phyloP scores from a whole-genome alignment of 2,888 invertebrate species.

The Parnassius mnemosyne region DNA sequence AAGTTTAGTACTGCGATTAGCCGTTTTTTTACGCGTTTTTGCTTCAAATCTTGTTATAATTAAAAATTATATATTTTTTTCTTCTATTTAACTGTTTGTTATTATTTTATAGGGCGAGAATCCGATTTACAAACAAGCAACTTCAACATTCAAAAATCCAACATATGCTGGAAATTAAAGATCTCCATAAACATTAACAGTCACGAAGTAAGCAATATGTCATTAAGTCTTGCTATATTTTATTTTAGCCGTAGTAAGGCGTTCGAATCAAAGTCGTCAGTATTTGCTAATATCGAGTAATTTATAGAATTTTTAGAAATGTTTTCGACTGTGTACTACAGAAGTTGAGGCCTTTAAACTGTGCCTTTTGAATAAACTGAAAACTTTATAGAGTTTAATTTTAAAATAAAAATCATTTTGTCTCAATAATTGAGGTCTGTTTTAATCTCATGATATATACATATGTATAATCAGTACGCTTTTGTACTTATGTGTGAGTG shows the following conservation, averaged over 20 bases:
- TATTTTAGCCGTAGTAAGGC: conserved; percentile 22
- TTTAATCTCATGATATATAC: conserved; percentile 53
- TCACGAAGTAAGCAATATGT: conserved; percentile 2
- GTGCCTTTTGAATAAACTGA: conserved; percentile 49
- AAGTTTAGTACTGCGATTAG: no score
- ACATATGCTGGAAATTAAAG: conserved; percentile 92
- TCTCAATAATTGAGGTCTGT: conserved; percentile 42
- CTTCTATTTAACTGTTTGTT: conserved; percentile 5
- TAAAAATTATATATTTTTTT: no score
- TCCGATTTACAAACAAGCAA: conserved; percentile 99
- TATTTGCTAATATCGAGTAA: conserved; percentile 34
- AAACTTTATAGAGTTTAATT: conserved; percentile 1
- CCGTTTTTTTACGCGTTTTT: no score
- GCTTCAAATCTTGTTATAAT: no score
- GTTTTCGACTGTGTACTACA: conserved; percentile 27
- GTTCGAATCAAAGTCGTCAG: conserved; percentile 35
- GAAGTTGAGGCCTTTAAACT: conserved; percentile 49
- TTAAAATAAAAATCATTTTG: conserved; percentile 13
- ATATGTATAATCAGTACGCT: conserved; percentile 43
- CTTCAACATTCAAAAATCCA: conserved; percentile 99
- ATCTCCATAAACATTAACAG: conserved; percentile 17
- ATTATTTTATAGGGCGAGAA: conserved; percentile 91
- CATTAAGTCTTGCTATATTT: conserved; percentile 1
- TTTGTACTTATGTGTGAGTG: conserved; percentile 68
- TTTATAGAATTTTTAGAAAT: conserved; percentile 29